These are phyloP conservation scores for Galemys pyrenaicus DNA, from an alignment of 2,113 vertebrate genomes.

Conservation along the genomic window DNA sequence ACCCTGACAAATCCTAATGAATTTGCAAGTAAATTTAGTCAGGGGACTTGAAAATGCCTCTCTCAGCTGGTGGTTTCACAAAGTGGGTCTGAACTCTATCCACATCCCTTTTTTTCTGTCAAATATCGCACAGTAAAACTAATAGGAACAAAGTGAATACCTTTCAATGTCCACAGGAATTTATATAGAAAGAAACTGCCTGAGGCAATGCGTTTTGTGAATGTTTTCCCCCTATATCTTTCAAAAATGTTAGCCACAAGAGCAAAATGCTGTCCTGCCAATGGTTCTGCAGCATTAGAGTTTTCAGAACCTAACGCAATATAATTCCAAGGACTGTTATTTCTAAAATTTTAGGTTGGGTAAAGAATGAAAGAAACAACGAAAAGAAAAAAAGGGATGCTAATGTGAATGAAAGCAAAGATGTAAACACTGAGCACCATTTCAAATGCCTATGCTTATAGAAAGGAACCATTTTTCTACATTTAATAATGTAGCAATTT, in stretches of 20 bases:
- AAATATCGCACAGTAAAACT: slow-evolving; percentile 53
- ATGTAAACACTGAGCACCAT: background rate
- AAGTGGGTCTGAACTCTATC: background rate
- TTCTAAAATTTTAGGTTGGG: slow-evolving; percentile 7
- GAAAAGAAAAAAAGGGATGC: background rate
- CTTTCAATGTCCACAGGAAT: slow-evolving; percentile 44
- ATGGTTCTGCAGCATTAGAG: slow-evolving; percentile 20
- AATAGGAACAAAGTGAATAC: slow-evolving; percentile 34
- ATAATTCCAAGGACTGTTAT: background rate
- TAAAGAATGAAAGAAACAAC: slow-evolving; percentile 22
- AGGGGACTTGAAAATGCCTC: background rate
- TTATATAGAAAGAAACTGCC: slow-evolving; percentile 56
- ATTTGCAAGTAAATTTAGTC: slow-evolving; percentile 14
- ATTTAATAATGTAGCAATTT: slow-evolving; percentile 42
- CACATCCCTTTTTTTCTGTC: background rate
- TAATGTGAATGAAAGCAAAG: slow-evolving; percentile 26
- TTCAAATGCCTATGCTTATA: background rate
- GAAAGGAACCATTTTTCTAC: background rate
- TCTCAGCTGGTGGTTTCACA: slow-evolving; percentile 5
- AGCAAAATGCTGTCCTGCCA: slow-evolving; percentile 60
- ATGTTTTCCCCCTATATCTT: background rate
- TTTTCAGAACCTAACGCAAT: background rate
- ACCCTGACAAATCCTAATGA: background rate
- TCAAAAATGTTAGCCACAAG: slow-evolving; percentile 45
- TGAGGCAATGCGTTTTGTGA: slow-evolving; percentile 41